Conservation (phyloP, 2,113 vertebrate genomes). For the Lampris incognitus region DNA sequence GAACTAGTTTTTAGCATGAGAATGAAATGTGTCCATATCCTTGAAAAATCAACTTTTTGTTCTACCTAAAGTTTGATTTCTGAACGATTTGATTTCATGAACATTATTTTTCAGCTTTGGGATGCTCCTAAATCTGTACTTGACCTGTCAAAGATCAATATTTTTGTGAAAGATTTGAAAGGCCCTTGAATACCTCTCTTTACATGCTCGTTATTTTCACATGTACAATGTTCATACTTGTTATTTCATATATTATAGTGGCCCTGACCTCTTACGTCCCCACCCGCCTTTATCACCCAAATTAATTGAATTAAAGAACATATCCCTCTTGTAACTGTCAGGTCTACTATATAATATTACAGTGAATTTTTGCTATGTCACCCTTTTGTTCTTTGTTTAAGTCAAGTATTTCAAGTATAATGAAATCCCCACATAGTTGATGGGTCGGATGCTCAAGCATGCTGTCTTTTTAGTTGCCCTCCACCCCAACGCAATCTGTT, state of each 20-base stretch:
- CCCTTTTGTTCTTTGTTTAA: slow-evolving; percentile 18
- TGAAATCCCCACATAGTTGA: slow-evolving; percentile 19
- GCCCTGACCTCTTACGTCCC: background rate
- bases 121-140: no score
- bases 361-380: slow-evolving; percentile 1
- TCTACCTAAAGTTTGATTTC: no score
- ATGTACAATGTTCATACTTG: background rate
- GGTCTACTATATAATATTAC: slow-evolving; percentile 18
- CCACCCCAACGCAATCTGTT: background rate
- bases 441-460: background rate
- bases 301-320: slow-evolving; percentile 15
- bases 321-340: slow-evolving; percentile 33
- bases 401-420: background rate
- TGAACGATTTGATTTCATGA: no score
- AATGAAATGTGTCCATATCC: no score
- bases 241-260: slow-evolving; percentile 8
- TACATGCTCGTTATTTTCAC: background rate
- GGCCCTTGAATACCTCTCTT: background rate
- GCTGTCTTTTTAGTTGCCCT: background rate
- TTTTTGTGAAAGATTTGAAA: no score
- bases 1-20: no score
- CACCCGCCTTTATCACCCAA: background rate
- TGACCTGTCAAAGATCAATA: no score
- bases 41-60: no score
- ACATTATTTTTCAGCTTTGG: no score